A percentile compares a stretch with the other conserved stretches of the same genome.
Conservation (phyloP, 1,140 invertebrate genomes). For the Neelides sp. region DNA sequence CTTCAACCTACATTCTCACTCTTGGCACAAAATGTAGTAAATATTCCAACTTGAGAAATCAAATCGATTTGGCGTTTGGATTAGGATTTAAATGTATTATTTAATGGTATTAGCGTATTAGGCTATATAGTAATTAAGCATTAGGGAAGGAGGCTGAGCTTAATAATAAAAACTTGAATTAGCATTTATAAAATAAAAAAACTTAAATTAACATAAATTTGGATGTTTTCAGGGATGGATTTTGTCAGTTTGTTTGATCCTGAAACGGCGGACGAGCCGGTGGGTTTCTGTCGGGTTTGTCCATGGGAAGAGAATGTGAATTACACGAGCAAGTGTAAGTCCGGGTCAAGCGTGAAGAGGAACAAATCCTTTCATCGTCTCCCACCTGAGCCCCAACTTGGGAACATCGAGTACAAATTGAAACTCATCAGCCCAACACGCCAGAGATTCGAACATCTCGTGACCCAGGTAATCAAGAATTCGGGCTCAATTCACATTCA, state of each 20-base stretch:
- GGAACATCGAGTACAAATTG: slow-evolving; percentile 86
- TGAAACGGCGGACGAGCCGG: slow-evolving; percentile 33
- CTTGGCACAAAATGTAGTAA: no score
- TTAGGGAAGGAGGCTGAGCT: no score
- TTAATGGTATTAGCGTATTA: no score
- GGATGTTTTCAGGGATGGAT: slow-evolving; percentile 57
- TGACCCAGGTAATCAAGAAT: slow-evolving; percentile 59
- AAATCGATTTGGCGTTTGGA: no score
- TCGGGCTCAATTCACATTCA: neutral
- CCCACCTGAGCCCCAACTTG: slow-evolving; percentile 77
- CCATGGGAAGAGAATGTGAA: slow-evolving; percentile 13
- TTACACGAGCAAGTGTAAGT: neutral
- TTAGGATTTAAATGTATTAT: no score
- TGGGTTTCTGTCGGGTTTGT: neutral
- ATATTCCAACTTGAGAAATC: no score
- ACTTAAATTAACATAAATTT: no score
- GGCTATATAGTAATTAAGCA: no score
- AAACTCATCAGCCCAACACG: slow-evolving; percentile 72
- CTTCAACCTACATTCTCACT: no score
- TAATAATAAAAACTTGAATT: no score
- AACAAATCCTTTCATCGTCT: slow-evolving; percentile 36
- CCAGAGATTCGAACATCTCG: slow-evolving; percentile 72
- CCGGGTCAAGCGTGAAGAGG: neutral
- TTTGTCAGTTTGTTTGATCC: slow-evolving; percentile 67
- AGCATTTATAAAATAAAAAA: no score